Conservation (phyloP, 2,888 invertebrate species). For the Desoria tigrina region DNA sequence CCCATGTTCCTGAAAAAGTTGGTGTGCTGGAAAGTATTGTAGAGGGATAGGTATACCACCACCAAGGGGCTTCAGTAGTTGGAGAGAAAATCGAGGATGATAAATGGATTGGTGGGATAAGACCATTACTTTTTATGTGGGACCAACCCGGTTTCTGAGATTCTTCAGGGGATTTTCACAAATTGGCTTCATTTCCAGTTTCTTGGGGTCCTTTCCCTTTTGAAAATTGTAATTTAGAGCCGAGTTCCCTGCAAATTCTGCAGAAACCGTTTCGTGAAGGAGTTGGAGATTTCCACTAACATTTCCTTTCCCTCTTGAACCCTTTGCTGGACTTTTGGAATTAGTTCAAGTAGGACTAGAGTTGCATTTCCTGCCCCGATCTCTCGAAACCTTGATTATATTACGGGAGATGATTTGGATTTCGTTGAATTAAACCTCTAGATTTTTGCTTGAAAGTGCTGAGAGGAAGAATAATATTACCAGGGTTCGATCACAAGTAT, state of each 20-base stretch:
- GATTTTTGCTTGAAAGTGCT: too few species aligned
- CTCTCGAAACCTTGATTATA: too few species aligned
- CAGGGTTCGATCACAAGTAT: too few species aligned
- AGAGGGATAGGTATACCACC: background rate
- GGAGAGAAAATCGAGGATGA: conserved; percentile 7
- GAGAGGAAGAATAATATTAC: too few species aligned
- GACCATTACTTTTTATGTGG: conserved; percentile 17
- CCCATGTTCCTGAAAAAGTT: background rate
- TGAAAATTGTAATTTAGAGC: conserved; percentile 3
- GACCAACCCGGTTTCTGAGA: background rate
- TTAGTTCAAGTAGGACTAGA: too few species aligned
- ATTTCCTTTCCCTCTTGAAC: too few species aligned
- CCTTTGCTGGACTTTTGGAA: too few species aligned
- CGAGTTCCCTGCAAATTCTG: background rate
- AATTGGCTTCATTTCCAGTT: conserved; percentile 15
- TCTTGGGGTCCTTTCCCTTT: background rate
- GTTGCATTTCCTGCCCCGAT: too few species aligned
- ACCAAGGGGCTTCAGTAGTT: background rate
- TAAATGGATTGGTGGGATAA: conserved; percentile 24
- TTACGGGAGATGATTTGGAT: too few species aligned
- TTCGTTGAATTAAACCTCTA: too few species aligned
- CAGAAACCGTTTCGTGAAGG: too few species aligned
- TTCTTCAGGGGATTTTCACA: conserved; percentile 11
- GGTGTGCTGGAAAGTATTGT: background rate
- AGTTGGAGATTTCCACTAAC: too few species aligned